phyloP scores from a whole-genome alignment of 2,797 vertebrate species.

The Chrosomus eos region DNA sequence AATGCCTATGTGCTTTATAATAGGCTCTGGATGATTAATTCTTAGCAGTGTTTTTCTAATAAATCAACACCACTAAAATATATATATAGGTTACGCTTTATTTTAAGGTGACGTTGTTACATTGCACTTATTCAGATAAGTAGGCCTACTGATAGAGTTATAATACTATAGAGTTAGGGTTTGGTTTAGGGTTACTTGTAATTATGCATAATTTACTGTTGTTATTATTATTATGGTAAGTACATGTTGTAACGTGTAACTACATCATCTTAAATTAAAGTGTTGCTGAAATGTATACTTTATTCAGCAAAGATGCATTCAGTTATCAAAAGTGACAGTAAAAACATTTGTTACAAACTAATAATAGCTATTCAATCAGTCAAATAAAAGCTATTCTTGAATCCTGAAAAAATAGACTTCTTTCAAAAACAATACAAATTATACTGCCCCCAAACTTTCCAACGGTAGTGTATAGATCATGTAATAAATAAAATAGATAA shows the following conservation, averaged over 20 bases:
- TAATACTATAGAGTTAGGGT: too few relatives aligned
- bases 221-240: too few relatives aligned
- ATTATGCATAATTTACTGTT: too few relatives aligned
- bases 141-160: too few relatives aligned
- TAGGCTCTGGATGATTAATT: not conserved
- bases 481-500: not conserved
- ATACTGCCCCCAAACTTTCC: not conserved
- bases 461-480: not conserved
- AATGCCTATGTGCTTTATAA: slow-evolving; percentile 18
- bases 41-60: not conserved
- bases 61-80: not conserved
- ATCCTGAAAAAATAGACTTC: not conserved
- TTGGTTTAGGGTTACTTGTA: too few relatives aligned
- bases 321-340: too few relatives aligned
- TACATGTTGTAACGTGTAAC: too few relatives aligned
- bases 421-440: not conserved
- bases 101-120: too few relatives aligned
- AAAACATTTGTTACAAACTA: not conserved
- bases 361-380: too few relatives aligned
- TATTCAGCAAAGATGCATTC: not conserved
- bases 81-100: too few relatives aligned
- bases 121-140: too few relatives aligned
- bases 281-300: not conserved
- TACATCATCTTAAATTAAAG: too few relatives aligned
- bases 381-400: not conserved